Conservation (phyloP, 2,888 invertebrate genomes). For the Dryobotodes eremita region DNA sequence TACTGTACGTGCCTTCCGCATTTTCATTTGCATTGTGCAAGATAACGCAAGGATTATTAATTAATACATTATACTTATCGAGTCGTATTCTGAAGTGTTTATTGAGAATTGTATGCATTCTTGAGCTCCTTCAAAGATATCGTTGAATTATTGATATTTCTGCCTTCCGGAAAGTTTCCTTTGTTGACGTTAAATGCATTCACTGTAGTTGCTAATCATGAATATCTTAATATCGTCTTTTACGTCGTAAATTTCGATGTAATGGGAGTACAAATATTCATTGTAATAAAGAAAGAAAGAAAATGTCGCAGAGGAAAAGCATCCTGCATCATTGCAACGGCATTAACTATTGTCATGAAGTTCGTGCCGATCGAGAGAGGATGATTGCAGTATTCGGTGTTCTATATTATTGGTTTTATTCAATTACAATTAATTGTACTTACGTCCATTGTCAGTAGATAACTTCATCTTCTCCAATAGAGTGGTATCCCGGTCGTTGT, state of each 20-base stretch:
- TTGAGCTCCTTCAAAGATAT: conserved; percentile 3
- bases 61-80: conserved; percentile 19
- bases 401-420: background rate
- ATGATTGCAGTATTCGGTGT: background rate
- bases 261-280: background rate
- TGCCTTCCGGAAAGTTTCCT: background rate
- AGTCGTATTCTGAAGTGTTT: conserved; percentile 6
- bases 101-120: conserved; percentile 11
- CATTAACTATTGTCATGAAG: background rate
- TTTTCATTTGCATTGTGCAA: conserved; percentile 7
- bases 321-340: background rate
- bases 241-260: no score
- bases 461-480: conserved; percentile 95
- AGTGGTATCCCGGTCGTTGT: conserved; percentile 93
- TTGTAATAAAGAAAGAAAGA: background rate
- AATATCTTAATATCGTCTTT: background rate
- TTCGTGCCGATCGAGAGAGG: background rate
- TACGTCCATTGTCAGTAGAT: conserved; percentile 92
- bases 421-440: conserved; percentile 79
- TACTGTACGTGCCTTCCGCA: conserved; percentile 39
- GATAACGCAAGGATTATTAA: conserved; percentile 37
- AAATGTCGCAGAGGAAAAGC: background rate
- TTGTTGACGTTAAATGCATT: conserved; percentile 11
- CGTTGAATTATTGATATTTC: background rate
- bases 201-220: background rate